Evolutionary conservation across 2,797 vertebrate genomes (phyloP).

Genomic region (Chloroceryle amazona): DNA sequence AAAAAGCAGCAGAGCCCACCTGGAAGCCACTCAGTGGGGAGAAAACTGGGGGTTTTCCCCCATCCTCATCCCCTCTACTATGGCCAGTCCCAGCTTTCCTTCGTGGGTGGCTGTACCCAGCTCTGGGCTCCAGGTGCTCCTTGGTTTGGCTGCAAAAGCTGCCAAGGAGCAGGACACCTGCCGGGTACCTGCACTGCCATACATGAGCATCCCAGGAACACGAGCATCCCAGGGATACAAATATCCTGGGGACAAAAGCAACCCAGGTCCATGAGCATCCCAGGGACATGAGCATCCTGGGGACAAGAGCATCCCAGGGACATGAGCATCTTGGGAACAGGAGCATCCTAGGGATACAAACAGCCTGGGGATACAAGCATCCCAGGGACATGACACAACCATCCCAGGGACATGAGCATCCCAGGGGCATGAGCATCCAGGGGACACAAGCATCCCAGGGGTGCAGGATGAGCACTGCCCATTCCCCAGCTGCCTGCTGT

Average conservation of each 20-base stretch:
- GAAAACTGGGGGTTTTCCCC: fast-evolving
- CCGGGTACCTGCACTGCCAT: fast-evolving
- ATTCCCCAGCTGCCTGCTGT: background rate
- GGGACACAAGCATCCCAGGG: background rate
- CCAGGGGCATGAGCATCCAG: background rate
- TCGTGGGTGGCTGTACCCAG: fast-evolving
- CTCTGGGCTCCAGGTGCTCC: background rate
- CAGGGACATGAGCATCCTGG: background rate
- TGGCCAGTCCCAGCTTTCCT: background rate
- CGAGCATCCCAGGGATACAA: fast-evolving
- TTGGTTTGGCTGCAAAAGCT: background rate
- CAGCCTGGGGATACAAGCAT: background rate
- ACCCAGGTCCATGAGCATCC: background rate
- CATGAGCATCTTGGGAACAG: background rate
- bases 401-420: background rate
- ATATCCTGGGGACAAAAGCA: background rate
- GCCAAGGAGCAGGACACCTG: background rate
- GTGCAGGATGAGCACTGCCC: background rate
- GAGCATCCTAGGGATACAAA: background rate
- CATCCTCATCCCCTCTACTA: background rate
- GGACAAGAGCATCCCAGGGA: background rate
- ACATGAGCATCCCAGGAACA: background rate
- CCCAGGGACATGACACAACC: background rate
- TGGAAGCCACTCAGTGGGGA: background rate
- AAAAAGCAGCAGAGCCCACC: background rate